A percentile compares a stretch with the other conserved stretches of the same genome.
These are phyloP conservation scores for Abrostola triplasia DNA, from an alignment of 2,888 invertebrate species.

Conservation along the genomic window DNA sequence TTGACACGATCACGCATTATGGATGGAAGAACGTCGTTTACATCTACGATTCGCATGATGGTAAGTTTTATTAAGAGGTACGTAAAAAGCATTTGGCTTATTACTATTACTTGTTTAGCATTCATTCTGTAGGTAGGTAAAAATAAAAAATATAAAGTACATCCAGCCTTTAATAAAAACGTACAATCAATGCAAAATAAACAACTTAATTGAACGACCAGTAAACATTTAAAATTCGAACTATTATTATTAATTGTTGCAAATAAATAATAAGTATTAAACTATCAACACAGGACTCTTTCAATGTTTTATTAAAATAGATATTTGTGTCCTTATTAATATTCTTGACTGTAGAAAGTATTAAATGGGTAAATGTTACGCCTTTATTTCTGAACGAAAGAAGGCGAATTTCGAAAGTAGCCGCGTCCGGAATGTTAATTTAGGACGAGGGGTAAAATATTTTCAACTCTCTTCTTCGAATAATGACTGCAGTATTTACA, in stretches of 20 bases:
- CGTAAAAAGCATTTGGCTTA: too few species aligned
- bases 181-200: neutral
- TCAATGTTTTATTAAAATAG: constrained; percentile 21
- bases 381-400: constrained; percentile 69
- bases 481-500: constrained; percentile 63
- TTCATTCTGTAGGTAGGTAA: neutral
- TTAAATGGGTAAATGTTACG: constrained; percentile 70
- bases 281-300: neutral
- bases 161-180: neutral
- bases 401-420: constrained; percentile 66
- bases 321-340: constrained; percentile 62
- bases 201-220: constrained; percentile 1
- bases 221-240: constrained; percentile 6
- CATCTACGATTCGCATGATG: constrained; percentile 96
- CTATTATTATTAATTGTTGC: constrained; percentile 4
- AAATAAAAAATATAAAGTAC: too few species aligned
- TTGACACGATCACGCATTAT: constrained; percentile 97
- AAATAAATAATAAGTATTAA: constrained; percentile 3
- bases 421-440: constrained; percentile 71
- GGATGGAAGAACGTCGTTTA: constrained; percentile 96
- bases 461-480: constrained; percentile 63
- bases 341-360: constrained; percentile 65
- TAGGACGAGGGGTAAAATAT: constrained; percentile 61
- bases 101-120: too few species aligned
- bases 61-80: constrained; percentile 86